Conservation (phyloP, 2,888 invertebrate species). For the Corythucha ciliata region DNA sequence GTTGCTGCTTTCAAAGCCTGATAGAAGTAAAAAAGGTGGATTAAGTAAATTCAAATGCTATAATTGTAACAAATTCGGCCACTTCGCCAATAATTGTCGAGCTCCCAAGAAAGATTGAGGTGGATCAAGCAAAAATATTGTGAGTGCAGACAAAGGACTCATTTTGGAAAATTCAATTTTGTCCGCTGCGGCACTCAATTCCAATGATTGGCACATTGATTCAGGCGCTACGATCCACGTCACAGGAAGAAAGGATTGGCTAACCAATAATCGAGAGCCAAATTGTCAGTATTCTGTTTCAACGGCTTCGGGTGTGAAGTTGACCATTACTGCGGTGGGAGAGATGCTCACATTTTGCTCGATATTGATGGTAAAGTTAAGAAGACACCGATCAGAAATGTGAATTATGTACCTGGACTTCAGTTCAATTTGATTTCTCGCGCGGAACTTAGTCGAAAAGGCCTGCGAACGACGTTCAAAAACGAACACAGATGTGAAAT, state of each 20-base stretch:
- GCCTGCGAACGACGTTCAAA: conserved; percentile 7
- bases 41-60: conserved; percentile 2
- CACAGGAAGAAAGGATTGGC: conserved; percentile 7
- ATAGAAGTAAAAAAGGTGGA: neutral
- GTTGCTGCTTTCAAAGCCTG: neutral
- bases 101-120: neutral
- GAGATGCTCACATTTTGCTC: too few species aligned
- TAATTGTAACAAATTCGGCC: neutral
- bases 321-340: conserved; percentile 10
- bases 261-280: conserved; percentile 10
- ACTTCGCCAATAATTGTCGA: conserved; percentile 8
- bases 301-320: conserved; percentile 11
- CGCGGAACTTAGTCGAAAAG: conserved; percentile 11
- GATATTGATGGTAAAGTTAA: conserved; percentile 8
- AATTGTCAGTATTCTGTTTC: conserved; percentile 1
- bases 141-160: neutral
- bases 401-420: conserved; percentile 8
- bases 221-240: conserved; percentile 8
- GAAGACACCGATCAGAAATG: conserved; percentile 10
- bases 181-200: neutral
- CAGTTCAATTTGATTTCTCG: conserved; percentile 12
- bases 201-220: conserved; percentile 9
- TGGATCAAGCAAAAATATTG: neutral
- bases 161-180: conserved; percentile 10
- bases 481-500: conserved; percentile 14